Conservation (phyloP, 1,140 invertebrate species). For the Dendrolimus punctatus region DNA sequence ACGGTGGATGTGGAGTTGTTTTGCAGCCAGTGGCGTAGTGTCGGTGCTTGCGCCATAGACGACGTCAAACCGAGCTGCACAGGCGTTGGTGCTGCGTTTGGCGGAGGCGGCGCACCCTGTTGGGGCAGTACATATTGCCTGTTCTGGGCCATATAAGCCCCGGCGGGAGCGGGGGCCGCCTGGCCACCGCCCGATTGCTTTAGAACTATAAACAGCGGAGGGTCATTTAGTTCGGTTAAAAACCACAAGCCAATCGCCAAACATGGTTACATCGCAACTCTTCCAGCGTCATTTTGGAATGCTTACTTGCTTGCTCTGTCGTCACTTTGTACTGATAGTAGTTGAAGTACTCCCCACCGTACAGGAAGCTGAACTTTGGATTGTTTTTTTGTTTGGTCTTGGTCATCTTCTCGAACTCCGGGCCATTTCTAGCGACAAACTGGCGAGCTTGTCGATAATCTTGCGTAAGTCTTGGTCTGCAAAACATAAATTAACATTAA, state of each 20-base stretch:
- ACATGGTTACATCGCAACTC: conserved; percentile 49
- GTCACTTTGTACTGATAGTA: conserved; percentile 98
- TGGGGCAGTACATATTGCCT: conserved; percentile 72
- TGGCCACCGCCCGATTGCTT: conserved; percentile 69
- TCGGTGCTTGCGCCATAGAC: conserved; percentile 50
- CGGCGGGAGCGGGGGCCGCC: conserved; percentile 57
- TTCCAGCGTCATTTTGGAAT: conserved; percentile 48
- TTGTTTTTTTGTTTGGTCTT: conserved; percentile 98
- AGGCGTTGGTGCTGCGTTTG: conserved; percentile 41
- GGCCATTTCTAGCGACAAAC: conserved; percentile 98
- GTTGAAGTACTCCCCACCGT: conserved; percentile 95
- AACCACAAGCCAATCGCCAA: conserved; percentile 50
- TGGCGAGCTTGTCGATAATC: conserved; percentile 99
- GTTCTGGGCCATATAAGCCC: conserved; percentile 69
- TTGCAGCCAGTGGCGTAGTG: conserved; percentile 65
- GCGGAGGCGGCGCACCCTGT: conserved; percentile 25
- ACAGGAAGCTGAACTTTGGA: conserved; percentile 96
- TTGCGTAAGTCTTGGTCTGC: conserved; percentile 93
- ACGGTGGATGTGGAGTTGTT: conserved; percentile 43
- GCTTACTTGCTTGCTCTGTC: conserved; percentile 90
- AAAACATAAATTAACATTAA: conserved; percentile 11
- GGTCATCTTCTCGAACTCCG: conserved; percentile 98
- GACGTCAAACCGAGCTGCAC: conserved; percentile 52
- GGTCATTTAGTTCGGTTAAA: conserved; percentile 64
- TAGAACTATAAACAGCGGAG: conserved; percentile 72